These are phyloP conservation scores for Protonemura montana DNA, from an alignment of 2,888 invertebrate genomes.

Conservation along the genomic window DNA sequence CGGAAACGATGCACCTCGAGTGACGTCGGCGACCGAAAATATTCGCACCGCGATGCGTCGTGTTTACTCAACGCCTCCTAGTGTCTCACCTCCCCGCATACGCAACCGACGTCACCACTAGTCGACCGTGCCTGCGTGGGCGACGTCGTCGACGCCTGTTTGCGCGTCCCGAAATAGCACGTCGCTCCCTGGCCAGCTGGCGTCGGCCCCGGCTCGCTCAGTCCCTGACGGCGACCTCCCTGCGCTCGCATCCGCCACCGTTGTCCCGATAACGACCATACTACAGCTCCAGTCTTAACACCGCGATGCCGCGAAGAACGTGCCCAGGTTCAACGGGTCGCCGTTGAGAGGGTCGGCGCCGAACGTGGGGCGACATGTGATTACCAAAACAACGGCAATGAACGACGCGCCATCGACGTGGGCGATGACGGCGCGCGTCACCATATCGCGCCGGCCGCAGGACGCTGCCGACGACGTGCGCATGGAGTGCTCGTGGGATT, in stretches of 20 bases:
- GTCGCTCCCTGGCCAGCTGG: slow-evolving; percentile 50
- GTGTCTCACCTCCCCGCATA: no score
- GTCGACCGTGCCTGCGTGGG: no score
- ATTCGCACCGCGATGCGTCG: no score
- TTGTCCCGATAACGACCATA: not conserved
- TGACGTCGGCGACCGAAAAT: no score
- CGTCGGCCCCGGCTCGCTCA: slow-evolving; percentile 40
- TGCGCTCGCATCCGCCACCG: not conserved
- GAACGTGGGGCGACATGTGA: slow-evolving; percentile 7
- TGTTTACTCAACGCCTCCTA: no score
- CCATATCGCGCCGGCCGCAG: slow-evolving; percentile 62
- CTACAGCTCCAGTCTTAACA: not conserved
- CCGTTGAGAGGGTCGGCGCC: not conserved
- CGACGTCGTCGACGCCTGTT: not conserved
- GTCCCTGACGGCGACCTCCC: slow-evolving; percentile 53
- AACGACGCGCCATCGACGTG: slow-evolving; percentile 40
- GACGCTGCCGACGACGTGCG: slow-evolving; percentile 61
- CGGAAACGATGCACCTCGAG: no score
- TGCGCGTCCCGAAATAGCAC: slow-evolving; percentile 54
- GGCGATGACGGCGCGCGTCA: slow-evolving; percentile 73
- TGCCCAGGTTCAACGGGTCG: not conserved
- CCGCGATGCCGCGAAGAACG: not conserved
- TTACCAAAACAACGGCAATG: slow-evolving; percentile 36
- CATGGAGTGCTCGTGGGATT: slow-evolving; percentile 64
- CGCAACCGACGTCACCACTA: no score